Base-by-base conservation (phyloP, 2,113 vertebrate genomes). In the Scomber scombrus region DNA sequence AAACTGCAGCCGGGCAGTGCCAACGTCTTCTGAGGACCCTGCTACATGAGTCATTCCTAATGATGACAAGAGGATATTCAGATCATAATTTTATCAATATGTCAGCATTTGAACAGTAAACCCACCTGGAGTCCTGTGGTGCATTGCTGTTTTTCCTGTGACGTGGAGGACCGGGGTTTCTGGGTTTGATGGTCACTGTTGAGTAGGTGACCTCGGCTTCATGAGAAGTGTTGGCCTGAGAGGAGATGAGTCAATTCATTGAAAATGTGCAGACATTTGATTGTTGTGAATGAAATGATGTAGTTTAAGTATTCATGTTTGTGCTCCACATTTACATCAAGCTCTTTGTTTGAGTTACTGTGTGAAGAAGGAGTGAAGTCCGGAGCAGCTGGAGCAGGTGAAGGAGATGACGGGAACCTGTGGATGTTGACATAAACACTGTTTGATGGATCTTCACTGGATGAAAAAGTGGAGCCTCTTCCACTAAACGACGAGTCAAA, bases 141-240 rank as follows among this genome's bases (percentile, higher is more conserved):
- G 0, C 2, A 23, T 45, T 70, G 46, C 26, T 73, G 56, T 21
- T 68, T n/a, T 78, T 14, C 10, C 5, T 62, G 21, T 16, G 13
- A 31, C 18, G 46, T 62, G 46, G 11, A 12, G 1, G 31, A 13
- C 14, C n/a, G 40, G 13, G 18, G 11, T 73, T 55, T 80, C 23
- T 85, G 31, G 71, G 60, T 64, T 54, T 85, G 54, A 83, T 65
- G 61, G 56, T 86, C 60, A 91, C 88, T 58, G 77, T 71, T 18
- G 89, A 58, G 74, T 93, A 93, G 43, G 57, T 70, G 1, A 89
- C 54, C 16, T 88, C 80, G n/a, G 45, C 78, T 61, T 72, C 85
- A 18, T 31, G 0, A 16, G 19, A 43, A 1, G 3, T n/a, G 5
- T 3, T 5, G 5, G 10, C 47, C 92, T 93, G 68, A 31, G 18